phyloP scores from a whole-genome alignment of 2,888 invertebrate species.

The Iselma pallidipennis region DNA sequence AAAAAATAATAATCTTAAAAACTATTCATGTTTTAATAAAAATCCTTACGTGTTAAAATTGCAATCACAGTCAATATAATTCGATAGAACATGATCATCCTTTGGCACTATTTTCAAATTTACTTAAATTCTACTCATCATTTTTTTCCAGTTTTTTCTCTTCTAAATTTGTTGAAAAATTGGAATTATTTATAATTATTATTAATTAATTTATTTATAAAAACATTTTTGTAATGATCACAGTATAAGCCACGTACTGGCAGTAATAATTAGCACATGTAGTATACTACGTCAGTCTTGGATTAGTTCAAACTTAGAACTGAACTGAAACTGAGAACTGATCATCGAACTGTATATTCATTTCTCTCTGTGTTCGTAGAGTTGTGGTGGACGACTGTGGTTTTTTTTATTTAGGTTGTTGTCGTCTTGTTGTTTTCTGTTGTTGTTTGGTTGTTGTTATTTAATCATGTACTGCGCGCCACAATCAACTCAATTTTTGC shows the following conservation, averaged over 20 bases:
- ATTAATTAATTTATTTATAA: too few species aligned
- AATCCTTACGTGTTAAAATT: not conserved
- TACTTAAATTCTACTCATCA: not conserved
- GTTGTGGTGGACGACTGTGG: too few species aligned
- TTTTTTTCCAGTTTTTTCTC: not conserved
- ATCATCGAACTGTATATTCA: too few species aligned
- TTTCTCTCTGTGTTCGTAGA: too few species aligned
- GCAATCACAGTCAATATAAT: constrained; percentile 1
- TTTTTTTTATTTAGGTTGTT: too few species aligned
- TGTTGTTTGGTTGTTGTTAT: not conserved
- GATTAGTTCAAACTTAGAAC: too few species aligned
- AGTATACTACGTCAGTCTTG: too few species aligned
- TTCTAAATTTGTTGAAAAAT: not conserved
- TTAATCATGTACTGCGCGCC: not conserved
- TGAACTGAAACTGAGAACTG: too few species aligned
- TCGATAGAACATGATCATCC: not conserved
- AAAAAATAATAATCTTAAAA: not conserved
- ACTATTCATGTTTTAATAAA: not conserved
- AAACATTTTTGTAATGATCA: too few species aligned
- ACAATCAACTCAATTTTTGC: not conserved
- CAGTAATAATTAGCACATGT: too few species aligned
- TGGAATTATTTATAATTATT: too few species aligned
- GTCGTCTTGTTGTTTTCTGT: not conserved
- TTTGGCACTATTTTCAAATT: not conserved
- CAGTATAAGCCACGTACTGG: too few species aligned